These are phyloP conservation scores for Ophion slaviceki DNA, from an alignment of 2,888 invertebrate species.

Conservation along the genomic window DNA sequence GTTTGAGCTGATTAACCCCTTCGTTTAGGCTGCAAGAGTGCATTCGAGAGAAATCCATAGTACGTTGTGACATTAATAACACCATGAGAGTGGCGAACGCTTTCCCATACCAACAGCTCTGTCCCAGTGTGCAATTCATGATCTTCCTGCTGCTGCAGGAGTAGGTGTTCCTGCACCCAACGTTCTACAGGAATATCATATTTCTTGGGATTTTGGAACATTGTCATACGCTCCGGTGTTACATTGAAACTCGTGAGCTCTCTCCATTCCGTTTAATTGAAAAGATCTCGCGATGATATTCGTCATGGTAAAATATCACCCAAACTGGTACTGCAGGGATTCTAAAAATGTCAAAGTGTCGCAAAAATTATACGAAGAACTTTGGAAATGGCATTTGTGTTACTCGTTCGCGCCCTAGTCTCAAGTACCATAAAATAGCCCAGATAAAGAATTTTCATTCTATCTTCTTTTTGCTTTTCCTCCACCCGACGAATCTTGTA, in stretches of 20 bases:
- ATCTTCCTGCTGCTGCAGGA: conserved; percentile 42
- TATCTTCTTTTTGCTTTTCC: conserved; percentile 17
- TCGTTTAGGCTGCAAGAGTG: conserved; percentile 28
- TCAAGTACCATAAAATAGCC: conserved; percentile 1
- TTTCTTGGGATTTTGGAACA: conserved; percentile 52
- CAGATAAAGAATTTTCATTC: conserved; percentile 40
- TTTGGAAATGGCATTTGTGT: conserved; percentile 26
- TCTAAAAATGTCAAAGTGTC: neutral
- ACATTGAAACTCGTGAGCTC: neutral
- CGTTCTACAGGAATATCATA: conserved; percentile 42
- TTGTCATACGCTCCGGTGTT: conserved; percentile 36
- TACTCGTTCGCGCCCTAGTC: conserved; percentile 14
- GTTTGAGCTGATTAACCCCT: conserved; percentile 61
- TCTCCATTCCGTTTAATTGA: conserved; percentile 3
- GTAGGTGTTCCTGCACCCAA: conserved; percentile 47
- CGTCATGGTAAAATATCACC: too few relatives aligned
- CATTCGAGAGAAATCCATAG: conserved; percentile 25
- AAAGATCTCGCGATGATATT: neutral
- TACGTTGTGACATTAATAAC: conserved; percentile 60
- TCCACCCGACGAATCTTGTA: conserved; percentile 6
- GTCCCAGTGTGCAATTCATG: conserved; percentile 50
- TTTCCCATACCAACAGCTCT: conserved; percentile 50
- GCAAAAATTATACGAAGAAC: conserved; percentile 10
- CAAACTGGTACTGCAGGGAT: neutral
- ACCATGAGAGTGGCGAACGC: conserved; percentile 40